Evolutionary conservation across 2,888 invertebrate species (phyloP), one percentile per base, ranked within the genome.

Genomic region (Ametastegia equiseti): DNA sequence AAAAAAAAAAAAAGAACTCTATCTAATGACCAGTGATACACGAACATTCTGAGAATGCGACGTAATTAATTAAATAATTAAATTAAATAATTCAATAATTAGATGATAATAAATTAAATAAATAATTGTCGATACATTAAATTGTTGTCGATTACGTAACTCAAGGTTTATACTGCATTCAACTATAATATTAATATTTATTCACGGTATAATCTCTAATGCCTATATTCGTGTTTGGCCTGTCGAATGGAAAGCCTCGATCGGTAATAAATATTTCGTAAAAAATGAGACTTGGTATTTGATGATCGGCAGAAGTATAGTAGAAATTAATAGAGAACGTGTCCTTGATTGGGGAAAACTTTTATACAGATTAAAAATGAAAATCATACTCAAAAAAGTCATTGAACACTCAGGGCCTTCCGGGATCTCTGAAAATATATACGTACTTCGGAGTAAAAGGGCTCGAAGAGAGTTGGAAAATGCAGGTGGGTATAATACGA

Each of bases 11-110:
- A 36, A 33, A 36, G n/a, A 19, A 54, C 36, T 75, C 75, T 19
- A 36, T 45, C 75, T 23, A 75, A 75, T 36, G 7, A 75, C 75
- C 75, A 75, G 75, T 75, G 50, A 75, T 75, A 54, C 50, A 75
- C 54, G 75, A 75, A 75, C 75, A 75, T 75, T 75, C 75, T 54
- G 23, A 54, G 54, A 75, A 75, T 75, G 75, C 54, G 75, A 75
- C 71, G 45, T 71, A 71, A 47, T 71, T 47, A 47, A 67, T 67
- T 11, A 9, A 36, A 19, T 60, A 30, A 30, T 30, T 30, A 15
- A 60, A 67, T 67, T 11, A 9, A 36, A 19, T 60, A 30, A 30
- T 30, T 30, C 5, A 60, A 13, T 47, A 47, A 15, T 15, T 15
- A 19, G n/a, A 39, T 67, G 19, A 19, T 45, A 30, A 45, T 7